These are phyloP conservation scores for Gobio occitaniae DNA, from an alignment of 2,797 vertebrate genomes.

Conservation along the genomic window DNA sequence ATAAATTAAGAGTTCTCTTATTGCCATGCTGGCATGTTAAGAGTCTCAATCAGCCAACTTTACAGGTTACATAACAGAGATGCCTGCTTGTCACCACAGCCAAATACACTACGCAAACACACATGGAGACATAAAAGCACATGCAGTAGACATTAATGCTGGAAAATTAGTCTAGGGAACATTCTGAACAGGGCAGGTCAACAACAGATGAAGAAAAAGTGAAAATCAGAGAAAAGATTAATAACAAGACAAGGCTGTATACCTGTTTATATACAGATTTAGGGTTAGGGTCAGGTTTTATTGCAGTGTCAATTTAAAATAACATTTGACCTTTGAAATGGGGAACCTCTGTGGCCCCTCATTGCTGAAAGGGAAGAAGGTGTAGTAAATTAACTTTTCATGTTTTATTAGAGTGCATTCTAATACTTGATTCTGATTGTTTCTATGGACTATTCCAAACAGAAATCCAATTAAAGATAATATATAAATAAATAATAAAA, in stretches of 20 bases:
- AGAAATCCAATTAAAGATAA: not conserved
- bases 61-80: constrained; percentile 52
- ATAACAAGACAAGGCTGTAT: not conserved
- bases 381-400: not conserved
- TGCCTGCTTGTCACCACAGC: constrained; percentile 44
- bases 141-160: constrained; percentile 4
- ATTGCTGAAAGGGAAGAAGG: not conserved
- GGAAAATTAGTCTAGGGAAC: constrained; percentile 1
- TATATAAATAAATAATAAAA: too few species aligned
- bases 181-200: not conserved
- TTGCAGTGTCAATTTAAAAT: constrained; percentile 13
- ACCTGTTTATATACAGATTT: not conserved
- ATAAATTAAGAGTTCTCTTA: constrained; percentile 23
- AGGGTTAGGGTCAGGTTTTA: not conserved
- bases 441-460: not conserved
- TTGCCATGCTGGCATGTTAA: constrained; percentile 18
- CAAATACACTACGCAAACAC: constrained; percentile 23
- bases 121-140: constrained; percentile 1
- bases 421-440: not conserved
- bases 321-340: constrained; percentile 38
- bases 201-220: not conserved
- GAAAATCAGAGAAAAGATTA: not conserved
- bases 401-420: not conserved
- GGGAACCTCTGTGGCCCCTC: constrained; percentile 8
- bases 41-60: constrained; percentile 24